phyloP scores from a whole-genome alignment of 2,113 vertebrate species.

The Trinectes maculatus region DNA sequence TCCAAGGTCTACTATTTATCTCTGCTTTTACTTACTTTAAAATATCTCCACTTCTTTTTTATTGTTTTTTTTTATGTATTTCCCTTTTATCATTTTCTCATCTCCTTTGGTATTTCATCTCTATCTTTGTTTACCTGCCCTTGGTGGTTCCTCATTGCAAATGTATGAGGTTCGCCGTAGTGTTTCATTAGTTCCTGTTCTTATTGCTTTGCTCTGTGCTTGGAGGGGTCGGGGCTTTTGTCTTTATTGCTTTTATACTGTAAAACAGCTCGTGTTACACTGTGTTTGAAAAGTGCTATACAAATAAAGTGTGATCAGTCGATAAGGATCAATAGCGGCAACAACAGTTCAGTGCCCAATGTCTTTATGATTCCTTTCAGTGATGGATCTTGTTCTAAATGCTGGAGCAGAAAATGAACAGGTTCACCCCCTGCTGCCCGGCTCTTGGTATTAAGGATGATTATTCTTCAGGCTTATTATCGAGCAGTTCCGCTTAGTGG shows the following conservation, averaged over 20 bases:
- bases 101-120: conserved; percentile 2
- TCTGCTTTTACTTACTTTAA: not conserved
- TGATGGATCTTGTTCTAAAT: not conserved
- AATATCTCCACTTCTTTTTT: not conserved
- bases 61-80: not conserved
- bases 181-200: not conserved
- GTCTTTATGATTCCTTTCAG: not conserved
- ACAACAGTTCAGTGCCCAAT: not conserved
- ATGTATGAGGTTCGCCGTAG: not conserved
- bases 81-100: not conserved
- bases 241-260: not conserved
- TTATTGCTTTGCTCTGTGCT: not conserved
- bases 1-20: not conserved
- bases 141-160: not conserved
- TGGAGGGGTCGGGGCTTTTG: not conserved
- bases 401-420: not conserved
- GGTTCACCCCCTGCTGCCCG: not conserved
- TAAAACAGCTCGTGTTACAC: not conserved
- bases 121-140: conserved; percentile 2
- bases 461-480: not conserved
- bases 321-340: not conserved
- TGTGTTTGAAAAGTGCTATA: not conserved
- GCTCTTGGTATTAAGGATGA: not conserved
- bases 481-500: not conserved
- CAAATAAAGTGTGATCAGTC: not conserved